phyloP scores from a whole-genome alignment of 2,888 invertebrate genomes.

The Amphipoea oculea region DNA sequence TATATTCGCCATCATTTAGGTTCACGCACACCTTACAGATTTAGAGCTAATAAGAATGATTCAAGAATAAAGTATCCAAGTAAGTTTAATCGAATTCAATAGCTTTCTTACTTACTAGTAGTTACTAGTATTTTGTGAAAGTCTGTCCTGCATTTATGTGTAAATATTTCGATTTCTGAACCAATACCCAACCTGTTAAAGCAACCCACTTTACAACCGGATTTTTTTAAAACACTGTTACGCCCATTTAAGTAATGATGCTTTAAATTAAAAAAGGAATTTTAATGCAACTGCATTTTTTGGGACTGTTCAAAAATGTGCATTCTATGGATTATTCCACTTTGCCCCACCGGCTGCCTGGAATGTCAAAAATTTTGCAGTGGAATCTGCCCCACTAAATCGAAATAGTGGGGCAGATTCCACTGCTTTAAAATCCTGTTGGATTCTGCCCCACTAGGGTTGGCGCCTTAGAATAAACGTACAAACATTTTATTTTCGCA shows the following conservation, averaged over 20 bases:
- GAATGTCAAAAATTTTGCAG: too few relatives aligned
- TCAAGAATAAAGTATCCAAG: slow-evolving; percentile 91
- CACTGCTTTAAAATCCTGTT: too few relatives aligned
- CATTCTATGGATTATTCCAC: too few relatives aligned
- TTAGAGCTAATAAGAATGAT: slow-evolving; percentile 92
- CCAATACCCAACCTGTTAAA: neutral
- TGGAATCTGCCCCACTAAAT: too few relatives aligned
- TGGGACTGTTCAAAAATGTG: neutral
- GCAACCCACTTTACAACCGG: neutral
- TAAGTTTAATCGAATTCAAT: slow-evolving; percentile 73
- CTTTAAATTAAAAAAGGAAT: too few relatives aligned
- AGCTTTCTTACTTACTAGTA: neutral
- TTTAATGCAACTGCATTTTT: neutral
- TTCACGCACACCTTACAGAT: slow-evolving; percentile 94
- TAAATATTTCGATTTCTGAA: neutral
- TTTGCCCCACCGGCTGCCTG: too few relatives aligned
- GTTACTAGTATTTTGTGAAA: neutral
- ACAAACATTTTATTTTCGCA: too few relatives aligned
- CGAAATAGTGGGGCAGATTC: too few relatives aligned
- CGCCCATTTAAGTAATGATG: neutral
- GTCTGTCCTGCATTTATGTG: neutral
- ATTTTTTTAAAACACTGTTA: neutral
- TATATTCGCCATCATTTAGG: slow-evolving; percentile 89
- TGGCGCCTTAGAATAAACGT: too few relatives aligned
- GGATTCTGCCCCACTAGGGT: too few relatives aligned